A percentile compares a stretch with the other conserved stretches of the same genome.
These are phyloP conservation scores for Oxyura jamaicensis DNA, from an alignment of 2,113 vertebrate species.

Conservation along the genomic window DNA sequence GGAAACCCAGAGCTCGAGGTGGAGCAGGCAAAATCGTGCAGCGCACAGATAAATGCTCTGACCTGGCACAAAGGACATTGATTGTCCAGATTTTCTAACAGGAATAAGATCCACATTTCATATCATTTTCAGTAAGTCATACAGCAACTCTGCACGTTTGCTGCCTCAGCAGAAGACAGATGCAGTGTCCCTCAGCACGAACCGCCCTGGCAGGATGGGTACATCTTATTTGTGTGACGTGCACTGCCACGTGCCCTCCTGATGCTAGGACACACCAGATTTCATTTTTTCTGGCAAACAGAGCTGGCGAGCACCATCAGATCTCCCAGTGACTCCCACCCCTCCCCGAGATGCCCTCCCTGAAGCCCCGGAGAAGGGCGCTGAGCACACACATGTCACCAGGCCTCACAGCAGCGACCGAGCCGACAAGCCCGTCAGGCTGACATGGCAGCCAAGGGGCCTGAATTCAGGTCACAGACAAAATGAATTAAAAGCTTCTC, in stretches of 20 bases:
- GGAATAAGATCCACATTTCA: background rate
- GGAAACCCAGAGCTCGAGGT: background rate
- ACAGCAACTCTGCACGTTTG: background rate
- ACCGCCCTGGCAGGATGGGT: background rate
- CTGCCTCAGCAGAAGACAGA: background rate
- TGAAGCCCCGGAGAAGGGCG: constrained; percentile 33
- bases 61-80: background rate
- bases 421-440: background rate
- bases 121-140: background rate
- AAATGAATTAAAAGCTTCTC: constrained; percentile 58
- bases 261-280: background rate
- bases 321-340: background rate
- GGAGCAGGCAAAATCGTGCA: background rate
- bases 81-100: background rate
- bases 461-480: constrained; percentile 32
- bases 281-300: background rate
- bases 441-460: constrained; percentile 49
- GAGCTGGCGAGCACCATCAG: constrained; percentile 10
- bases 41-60: background rate
- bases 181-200: background rate
- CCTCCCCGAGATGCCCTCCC: background rate
- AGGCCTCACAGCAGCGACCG: constrained; percentile 36
- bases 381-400: background rate
- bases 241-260: background rate
- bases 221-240: background rate